Evolutionary conservation across 2,888 invertebrate species (phyloP), one percentile per base, ranked within the genome.

Genomic region (Trilocha varians): DNA sequence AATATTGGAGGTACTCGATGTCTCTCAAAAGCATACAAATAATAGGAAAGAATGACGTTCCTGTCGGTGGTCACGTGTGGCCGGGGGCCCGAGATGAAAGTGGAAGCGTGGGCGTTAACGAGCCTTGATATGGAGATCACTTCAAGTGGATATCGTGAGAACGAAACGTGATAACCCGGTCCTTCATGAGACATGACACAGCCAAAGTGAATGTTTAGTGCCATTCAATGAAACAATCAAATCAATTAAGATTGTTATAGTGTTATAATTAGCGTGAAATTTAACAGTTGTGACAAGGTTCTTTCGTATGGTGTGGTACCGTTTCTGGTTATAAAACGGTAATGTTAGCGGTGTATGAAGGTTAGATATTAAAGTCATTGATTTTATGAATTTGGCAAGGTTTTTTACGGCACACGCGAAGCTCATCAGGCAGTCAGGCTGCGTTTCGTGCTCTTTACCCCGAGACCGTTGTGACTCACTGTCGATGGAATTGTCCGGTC

Each of bases 371-470:
- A 11, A 25, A 25, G 6, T 4, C 25, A 2, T 25, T 25, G 25
- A 25, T 25, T 25, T 25, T 25, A 25, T 25, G 25, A 34, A 34
- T 13, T 14, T 13, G 43, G 46, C 41, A 46, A 47, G 50, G 57
- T 51, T 60, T n/a, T n/a, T 76, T 72, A 71, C 62, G 76, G 69
- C 75, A 72, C 64, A 61, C 70, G 65, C 63, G 58, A 67, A 66
- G 57, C 71, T 73, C 74, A 72, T 77, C 73, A 74, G 70, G 70
- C 65, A 75, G 73, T 69, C 71, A 59, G 59, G 46, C 61, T 58
- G 59, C 63, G 64, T 55, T 56, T 61, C 69, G 73, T 78, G 83
- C 72, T 80, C 82, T 84, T 84, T 83, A 84, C 82, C 84, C 66
- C 75, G 59, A 63, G 52, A 50, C 55, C 50, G 50, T 62, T 62